Evolutionary conservation across 2,888 invertebrate species (phyloP).

Genomic region (Melikaiella ostensackeni): DNA sequence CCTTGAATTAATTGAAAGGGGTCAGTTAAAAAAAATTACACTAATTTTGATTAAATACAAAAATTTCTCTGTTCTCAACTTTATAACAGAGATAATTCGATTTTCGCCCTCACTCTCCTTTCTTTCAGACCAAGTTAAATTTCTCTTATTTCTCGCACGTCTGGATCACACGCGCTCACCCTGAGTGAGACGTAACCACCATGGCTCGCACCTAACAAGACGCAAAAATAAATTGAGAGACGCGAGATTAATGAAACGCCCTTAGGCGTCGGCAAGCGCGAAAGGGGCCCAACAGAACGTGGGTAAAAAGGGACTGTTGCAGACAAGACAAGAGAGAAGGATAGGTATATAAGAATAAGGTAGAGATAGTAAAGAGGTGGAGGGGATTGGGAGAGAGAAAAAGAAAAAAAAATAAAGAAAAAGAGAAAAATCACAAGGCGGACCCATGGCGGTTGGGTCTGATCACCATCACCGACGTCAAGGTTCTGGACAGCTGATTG

Average conservation of each 20-base stretch:
- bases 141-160: constrained; percentile 47
- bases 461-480: constrained; percentile 53
- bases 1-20: too few species aligned
- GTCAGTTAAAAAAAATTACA: not conserved
- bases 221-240: constrained; percentile 75
- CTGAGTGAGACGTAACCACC: constrained; percentile 67
- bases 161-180: constrained; percentile 47
- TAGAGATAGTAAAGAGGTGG: constrained; percentile 46
- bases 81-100: constrained; percentile 1
- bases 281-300: constrained; percentile 62
- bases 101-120: not conserved
- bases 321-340: constrained; percentile 57
- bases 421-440: constrained; percentile 40
- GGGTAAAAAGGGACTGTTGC: constrained; percentile 58
- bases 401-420: constrained; percentile 49
- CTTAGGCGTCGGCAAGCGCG: constrained; percentile 70
- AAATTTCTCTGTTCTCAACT: not conserved
- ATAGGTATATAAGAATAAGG: constrained; percentile 46
- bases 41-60: not conserved
- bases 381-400: constrained; percentile 53
- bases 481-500: constrained; percentile 64
- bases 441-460: constrained; percentile 33
- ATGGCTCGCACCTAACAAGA: constrained; percentile 71
- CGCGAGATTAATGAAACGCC: constrained; percentile 76
- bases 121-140: constrained; percentile 36